Evolutionary conservation across 2,797 vertebrate genomes (phyloP), one percentile per base, ranked within the genome.

Genomic region (Neolamprologus multifasciatus): DNA sequence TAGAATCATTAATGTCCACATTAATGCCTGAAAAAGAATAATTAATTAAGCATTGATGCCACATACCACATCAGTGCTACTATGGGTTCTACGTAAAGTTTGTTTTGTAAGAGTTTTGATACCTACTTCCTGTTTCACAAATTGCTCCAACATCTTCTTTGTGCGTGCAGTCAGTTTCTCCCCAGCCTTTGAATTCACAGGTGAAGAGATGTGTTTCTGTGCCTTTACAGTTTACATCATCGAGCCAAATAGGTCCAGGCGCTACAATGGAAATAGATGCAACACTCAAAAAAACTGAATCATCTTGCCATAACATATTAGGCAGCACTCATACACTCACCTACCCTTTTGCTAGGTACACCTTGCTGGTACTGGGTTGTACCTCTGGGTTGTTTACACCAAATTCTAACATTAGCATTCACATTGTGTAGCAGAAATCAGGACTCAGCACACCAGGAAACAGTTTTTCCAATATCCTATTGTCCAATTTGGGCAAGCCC

Each of bases 121-220:
- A 82, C 87, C 11, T 82, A 94, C 92, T 23, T 51, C 5, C 79
- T 81, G 67, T 80, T 84, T 95, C 86, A 89, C 97, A 97, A 38
- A 93, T 23, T 26, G 95, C 94, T 40, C 94, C 96, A 17, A 93
- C 95, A 62, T 96, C 96, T 29, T 97, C 96, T 78, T 95, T 95
- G 87, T 97, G 96, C 17, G 83, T 82, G 87, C 96, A 97, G 93
- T 97, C 97, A 13, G 84, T 94, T 13, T 91, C 4, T 36, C 91
- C 96, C 96, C 96, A 97, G 67, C 71, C 84, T 90, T 89, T 93
- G 50, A 95, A 95, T 6, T 1, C 14, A 84, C 97, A 97, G 2
- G 78, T 77, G 10, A 91, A 81, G 43, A 97, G 92, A 48, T 85
- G 80, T 1, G 36, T 91, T 88, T 97, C 97, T 6, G 92, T 93